Base-by-base conservation (phyloP, 2,113 vertebrate genomes). In the Eidolon helvum region DNA sequence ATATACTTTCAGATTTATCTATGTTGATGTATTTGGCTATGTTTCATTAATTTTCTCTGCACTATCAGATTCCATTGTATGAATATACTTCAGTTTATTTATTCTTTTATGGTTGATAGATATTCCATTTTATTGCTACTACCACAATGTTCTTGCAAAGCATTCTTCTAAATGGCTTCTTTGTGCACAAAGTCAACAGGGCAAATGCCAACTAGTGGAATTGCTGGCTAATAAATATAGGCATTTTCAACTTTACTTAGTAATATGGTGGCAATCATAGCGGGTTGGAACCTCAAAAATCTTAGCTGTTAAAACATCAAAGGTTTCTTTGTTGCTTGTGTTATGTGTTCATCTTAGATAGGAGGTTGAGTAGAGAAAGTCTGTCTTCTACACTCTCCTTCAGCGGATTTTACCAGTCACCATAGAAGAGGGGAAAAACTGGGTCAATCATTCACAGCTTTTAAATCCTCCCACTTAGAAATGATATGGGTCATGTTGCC, bases 1-100 rank as follows among this genome's bases (percentile, higher is more conserved):
- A 68, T 63, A 55, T 59, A 77, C n/a, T 87, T 66, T 43, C 5
- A 80, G 65, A n/a, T 87, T 95, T n/a, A 35, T 84, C 68, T 94
- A 83, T 87, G 11, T 69, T 69, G 65, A 90, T 65, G 15, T 28
- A 55, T 78, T 74, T 90, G 19, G 35, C 30, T 96, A 40, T 69
- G 43, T 75, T 92, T 68, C 48, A 83, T 96, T 90, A 87, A n/a
- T 57, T 90, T 85, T 84, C 48, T 84, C 82, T 85, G 43, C 38
- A 83, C 15, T 79, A 14, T 33, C 72, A 35, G 35, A 63, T 66
- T 35, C 33, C 69, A 40, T 2, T 93, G 5, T 61, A 85, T 65
- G 18, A 68, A 71, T 87, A 79, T 19, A 87, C 22, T 90, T 74
- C 2, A 66, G 53, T 57, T 61, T 85, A 79, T 69, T 48, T 78